Conservation (phyloP, 2,113 vertebrate genomes). For the Casuarius casuarius region DNA sequence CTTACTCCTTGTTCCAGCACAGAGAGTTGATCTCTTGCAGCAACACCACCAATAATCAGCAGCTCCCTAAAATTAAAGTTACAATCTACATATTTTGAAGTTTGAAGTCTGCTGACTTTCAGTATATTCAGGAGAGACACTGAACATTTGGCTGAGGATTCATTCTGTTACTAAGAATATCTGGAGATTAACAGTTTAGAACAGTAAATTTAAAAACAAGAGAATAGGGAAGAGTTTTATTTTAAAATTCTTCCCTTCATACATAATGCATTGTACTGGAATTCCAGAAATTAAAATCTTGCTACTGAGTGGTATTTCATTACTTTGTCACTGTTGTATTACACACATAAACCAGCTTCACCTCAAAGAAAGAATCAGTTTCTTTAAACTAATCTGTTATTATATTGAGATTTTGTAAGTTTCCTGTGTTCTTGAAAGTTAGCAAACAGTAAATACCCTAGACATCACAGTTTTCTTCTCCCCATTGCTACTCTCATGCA, state of each 20-base stretch:
- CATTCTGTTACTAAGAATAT: neutral
- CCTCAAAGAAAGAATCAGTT: neutral
- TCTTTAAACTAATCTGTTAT: neutral
- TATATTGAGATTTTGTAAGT: neutral
- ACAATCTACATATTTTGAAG: neutral
- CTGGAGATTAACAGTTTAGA: neutral
- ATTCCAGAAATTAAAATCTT: neutral
- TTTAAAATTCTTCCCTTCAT: neutral
- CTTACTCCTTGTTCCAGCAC: constrained; percentile 92
- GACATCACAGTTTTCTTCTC: neutral
- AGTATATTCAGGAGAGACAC: neutral
- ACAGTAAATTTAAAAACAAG: neutral
- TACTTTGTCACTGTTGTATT: neutral
- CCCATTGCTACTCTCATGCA: neutral
- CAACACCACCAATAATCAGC: constrained; percentile 94
- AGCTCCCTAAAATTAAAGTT: constrained; percentile 83
- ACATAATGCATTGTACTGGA: neutral
- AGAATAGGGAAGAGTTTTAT: neutral
- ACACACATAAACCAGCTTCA: neutral
- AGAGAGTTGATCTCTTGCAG: constrained; percentile 94
- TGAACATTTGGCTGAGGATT: neutral
- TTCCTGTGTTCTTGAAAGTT: neutral
- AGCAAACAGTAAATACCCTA: neutral
- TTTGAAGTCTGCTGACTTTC: neutral
- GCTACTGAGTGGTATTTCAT: neutral